Conservation (phyloP, 2,888 invertebrate genomes). For the Neuroscelio doddi region DNA sequence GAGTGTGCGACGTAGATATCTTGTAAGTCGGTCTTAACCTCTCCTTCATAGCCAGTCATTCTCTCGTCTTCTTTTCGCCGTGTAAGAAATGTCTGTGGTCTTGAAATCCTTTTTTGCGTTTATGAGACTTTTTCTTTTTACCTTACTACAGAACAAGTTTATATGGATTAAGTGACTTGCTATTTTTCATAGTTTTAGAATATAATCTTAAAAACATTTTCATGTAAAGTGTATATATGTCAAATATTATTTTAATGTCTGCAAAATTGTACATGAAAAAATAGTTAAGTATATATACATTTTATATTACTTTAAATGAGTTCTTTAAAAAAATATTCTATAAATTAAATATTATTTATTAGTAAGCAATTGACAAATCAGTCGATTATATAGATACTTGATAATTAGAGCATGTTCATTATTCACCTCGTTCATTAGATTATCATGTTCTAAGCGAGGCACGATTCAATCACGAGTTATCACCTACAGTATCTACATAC, state of each 20-base stretch:
- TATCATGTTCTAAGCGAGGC: slow-evolving; percentile 65
- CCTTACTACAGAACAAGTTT: slow-evolving; percentile 19
- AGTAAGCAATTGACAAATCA: slow-evolving; percentile 46
- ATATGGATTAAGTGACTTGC: slow-evolving; percentile 31
- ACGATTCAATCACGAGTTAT: slow-evolving; percentile 67
- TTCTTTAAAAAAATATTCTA: neutral
- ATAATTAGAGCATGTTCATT: slow-evolving; percentile 66
- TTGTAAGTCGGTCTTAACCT: slow-evolving; percentile 70
- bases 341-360: neutral
- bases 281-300: too few species aligned
- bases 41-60: slow-evolving; percentile 31
- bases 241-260: too few species aligned
- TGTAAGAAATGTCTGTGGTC: slow-evolving; percentile 35
- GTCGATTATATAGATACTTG: slow-evolving; percentile 66
- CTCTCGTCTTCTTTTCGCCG: slow-evolving; percentile 8
- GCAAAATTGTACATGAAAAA: too few species aligned
- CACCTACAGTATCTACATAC: slow-evolving; percentile 65
- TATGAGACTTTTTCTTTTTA: slow-evolving; percentile 28
- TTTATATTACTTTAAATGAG: too few species aligned
- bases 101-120: slow-evolving; percentile 42
- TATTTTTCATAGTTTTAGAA: slow-evolving; percentile 9
- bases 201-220: neutral
- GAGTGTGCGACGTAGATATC: slow-evolving; percentile 69
- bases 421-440: slow-evolving; percentile 69
- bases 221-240: too few species aligned